Percentiles rank a stretch among this genome's conserved stretches.
phyloP scores from a whole-genome alignment of 2,113 vertebrate species.

The Centropristis striata region DNA sequence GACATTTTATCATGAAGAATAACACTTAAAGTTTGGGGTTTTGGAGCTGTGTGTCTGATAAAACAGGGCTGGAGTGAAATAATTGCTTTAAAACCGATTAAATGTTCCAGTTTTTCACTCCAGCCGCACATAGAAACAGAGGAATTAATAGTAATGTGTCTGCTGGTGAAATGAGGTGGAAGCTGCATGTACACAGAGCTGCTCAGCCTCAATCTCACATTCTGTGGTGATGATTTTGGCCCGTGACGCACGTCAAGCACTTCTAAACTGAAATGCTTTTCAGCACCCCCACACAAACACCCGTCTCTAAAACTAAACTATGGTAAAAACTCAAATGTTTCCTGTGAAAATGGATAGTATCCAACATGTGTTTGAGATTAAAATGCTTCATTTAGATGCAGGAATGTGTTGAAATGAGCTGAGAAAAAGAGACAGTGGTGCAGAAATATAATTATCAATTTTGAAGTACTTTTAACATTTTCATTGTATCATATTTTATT shows the following conservation, averaged over 20 bases:
- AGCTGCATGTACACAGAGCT: neutral
- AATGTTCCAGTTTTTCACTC: too few species aligned
- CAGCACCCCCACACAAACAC: neutral
- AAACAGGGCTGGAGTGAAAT: neutral
- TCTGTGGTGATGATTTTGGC: neutral
- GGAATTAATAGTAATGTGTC: neutral
- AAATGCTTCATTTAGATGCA: neutral
- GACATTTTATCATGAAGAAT: neutral
- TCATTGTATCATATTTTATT: neutral
- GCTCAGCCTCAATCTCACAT: too few species aligned
- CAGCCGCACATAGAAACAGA: neutral
- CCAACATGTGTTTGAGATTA: neutral
- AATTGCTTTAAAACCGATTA: neutral
- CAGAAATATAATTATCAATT: too few species aligned
- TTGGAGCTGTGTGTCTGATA: neutral
- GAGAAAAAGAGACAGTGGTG: neutral
- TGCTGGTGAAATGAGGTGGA: slow-evolving; percentile 27
- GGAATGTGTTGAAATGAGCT: neutral
- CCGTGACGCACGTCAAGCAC: neutral
- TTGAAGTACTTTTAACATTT: too few species aligned
- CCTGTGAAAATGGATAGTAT: neutral
- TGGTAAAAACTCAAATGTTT: neutral
- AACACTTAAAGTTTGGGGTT: neutral
- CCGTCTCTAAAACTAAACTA: rapidly evolving
- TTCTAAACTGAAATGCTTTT: neutral